phyloP scores from a whole-genome alignment of 1,140 invertebrate species.

The Scaptomyza montana region DNA sequence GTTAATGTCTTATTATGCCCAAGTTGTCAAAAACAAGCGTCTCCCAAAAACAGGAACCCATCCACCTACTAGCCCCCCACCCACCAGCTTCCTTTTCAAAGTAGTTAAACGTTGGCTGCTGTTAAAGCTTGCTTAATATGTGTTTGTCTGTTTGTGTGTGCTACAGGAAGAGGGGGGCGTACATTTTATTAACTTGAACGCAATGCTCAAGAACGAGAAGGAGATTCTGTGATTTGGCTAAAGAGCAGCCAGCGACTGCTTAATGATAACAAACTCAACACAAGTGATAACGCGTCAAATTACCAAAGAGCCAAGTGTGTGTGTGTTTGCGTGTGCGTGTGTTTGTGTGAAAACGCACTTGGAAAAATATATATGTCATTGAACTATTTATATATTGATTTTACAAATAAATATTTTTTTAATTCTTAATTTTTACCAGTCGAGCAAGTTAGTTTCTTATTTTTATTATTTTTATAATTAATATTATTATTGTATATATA shows the following conservation, averaged over 20 bases:
- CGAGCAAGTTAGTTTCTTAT: too few species aligned
- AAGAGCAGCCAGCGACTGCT: slow-evolving; percentile 71
- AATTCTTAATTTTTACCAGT: too few species aligned
- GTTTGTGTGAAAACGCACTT: not conserved
- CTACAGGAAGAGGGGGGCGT: slow-evolving; percentile 19
- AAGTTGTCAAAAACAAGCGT: slow-evolving; percentile 82
- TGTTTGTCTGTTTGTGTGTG: slow-evolving; percentile 38
- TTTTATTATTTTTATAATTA: too few species aligned
- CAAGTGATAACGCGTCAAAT: slow-evolving; percentile 82
- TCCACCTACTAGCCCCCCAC: not conserved
- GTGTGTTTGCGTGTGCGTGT: slow-evolving; percentile 11
- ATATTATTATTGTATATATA: too few species aligned
- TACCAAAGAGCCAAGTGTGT: slow-evolving; percentile 58
- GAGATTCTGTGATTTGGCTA: slow-evolving; percentile 70
- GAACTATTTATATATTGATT: too few species aligned
- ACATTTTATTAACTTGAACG: slow-evolving; percentile 73
- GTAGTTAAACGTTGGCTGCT: slow-evolving; percentile 54
- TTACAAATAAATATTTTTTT: too few species aligned
- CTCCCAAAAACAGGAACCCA: slow-evolving; percentile 15
- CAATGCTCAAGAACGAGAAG: slow-evolving; percentile 12
- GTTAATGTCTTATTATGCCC: slow-evolving; percentile 82
- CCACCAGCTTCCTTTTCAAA: slow-evolving; percentile 11
- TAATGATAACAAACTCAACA: slow-evolving; percentile 82
- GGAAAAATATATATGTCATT: not conserved
- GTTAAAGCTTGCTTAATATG: slow-evolving; percentile 71